Base-by-base conservation (phyloP, 2,888 invertebrate genomes). In the Byasa hedistus region DNA sequence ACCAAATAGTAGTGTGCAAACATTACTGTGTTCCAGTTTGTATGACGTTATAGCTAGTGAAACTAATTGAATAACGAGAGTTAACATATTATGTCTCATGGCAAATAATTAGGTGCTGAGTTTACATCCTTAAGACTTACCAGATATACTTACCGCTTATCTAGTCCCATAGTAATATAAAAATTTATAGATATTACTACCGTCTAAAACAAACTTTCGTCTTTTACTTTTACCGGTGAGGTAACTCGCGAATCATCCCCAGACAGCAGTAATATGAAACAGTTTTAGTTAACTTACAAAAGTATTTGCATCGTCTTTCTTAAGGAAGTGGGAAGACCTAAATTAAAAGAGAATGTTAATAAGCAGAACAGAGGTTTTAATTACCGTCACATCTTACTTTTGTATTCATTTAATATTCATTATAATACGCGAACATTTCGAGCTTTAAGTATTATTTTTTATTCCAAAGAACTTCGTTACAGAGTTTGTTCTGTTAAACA, bases 201-300 rank as follows among this genome's bases (percentile, higher is more conserved):
- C 19, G 1, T 19, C 19, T 59, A 57, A 57, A 54, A 63, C 56
- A 63, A 67, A 67, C 23, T 36, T 17, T 23, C 17, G 54, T 22
- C 23, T 36, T 7, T 23, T 44, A 63, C 36, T 44, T 62, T 58
- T 48, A 59, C 63, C 59, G 59, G 48, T 55, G 51, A 51, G 56
- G 59, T 67, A 67, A 63, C 32, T 48, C 63, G 27, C 36, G 56
- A 51, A 67, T 65, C 63, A 60, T 69, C 66, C 66, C 57, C 56
- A 48, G 65, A 64, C 65, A 48, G 61, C 44, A 58, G 69, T 69
- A 66, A 69, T 69, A 68, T 69, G 68, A 69, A 63, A 64, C 59
- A 60, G 63, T 67, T 67, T 59, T 55, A 55, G 61, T 63, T 57
- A 67, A 67, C 59, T 67, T 67, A n/a, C 57, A 22, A 60, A 67